Evolutionary conservation across 2,113 vertebrate genomes (phyloP).

Genomic region (Chionis minor): DNA sequence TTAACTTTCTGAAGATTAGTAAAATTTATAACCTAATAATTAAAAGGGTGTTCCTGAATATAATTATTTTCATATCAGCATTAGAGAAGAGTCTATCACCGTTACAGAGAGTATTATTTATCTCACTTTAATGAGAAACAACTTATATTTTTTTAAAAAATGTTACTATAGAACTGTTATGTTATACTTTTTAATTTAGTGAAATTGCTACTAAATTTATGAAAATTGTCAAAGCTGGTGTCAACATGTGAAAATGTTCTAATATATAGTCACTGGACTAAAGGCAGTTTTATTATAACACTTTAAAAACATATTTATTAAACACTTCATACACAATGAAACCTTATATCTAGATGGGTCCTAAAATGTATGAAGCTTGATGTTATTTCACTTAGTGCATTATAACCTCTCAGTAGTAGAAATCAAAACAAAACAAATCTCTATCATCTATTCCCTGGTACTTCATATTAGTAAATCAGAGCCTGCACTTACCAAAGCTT

Average conservation of each 20-base stretch:
- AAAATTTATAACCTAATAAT: background rate
- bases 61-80: background rate
- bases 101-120: background rate
- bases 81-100: background rate
- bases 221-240: background rate
- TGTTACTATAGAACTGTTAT: background rate
- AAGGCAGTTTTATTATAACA: background rate
- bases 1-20: background rate
- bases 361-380: background rate
- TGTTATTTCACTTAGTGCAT: background rate
- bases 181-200: background rate
- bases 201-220: background rate
- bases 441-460: background rate
- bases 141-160: background rate
- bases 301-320: background rate
- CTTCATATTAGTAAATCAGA: background rate
- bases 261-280: background rate
- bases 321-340: background rate
- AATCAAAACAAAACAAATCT: background rate
- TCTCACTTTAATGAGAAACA: background rate
- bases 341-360: background rate
- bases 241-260: background rate
- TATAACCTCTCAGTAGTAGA: background rate
- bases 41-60: background rate
- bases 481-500: background rate